A percentile compares a stretch with the other conserved stretches of the same genome.
Evolutionary conservation across 2,888 invertebrate genomes (phyloP).

Genomic region (Oxytorus armatus): DNA sequence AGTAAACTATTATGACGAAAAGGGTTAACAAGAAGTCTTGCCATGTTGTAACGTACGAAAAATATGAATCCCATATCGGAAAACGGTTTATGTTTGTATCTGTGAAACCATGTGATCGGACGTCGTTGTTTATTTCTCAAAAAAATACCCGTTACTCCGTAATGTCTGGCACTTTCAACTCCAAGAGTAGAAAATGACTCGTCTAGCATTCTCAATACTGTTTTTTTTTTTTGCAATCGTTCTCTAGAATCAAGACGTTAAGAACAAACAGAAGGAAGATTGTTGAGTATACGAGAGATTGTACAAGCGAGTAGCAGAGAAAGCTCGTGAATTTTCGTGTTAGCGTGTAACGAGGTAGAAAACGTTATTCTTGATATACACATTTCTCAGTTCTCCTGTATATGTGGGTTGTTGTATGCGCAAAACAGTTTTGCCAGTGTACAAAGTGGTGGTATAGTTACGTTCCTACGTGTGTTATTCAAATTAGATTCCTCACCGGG

Average conservation of each 20-base stretch:
- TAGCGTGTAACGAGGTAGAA: conserved; percentile 67
- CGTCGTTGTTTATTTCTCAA: neutral
- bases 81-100: neutral
- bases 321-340: conserved; percentile 65
- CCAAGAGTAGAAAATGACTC: conserved; percentile 6
- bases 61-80: neutral
- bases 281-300: conserved; percentile 36
- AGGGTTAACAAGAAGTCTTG: neutral
- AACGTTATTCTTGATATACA: conserved; percentile 59
- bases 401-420: conserved; percentile 16
- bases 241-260: conserved; percentile 49
- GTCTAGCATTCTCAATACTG: neutral
- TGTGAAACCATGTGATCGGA: neutral
- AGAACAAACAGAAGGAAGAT: conserved; percentile 32
- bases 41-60: neutral
- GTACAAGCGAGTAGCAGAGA: conserved; percentile 45
- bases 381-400: conserved; percentile 43
- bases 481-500: conserved; percentile 79
- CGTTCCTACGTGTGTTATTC: conserved; percentile 76
- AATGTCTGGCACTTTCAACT: neutral
- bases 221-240: conserved; percentile 39
- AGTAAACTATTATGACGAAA: neutral
- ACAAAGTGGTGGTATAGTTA: conserved; percentile 55
- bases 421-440: conserved; percentile 49
- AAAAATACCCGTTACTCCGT: neutral